A percentile compares a stretch with the other conserved stretches of the same genome.
Evolutionary conservation across 53 echinoderm and acorn worm genomes (phyloP).

Genomic region (Temnopleurus reevesii): DNA sequence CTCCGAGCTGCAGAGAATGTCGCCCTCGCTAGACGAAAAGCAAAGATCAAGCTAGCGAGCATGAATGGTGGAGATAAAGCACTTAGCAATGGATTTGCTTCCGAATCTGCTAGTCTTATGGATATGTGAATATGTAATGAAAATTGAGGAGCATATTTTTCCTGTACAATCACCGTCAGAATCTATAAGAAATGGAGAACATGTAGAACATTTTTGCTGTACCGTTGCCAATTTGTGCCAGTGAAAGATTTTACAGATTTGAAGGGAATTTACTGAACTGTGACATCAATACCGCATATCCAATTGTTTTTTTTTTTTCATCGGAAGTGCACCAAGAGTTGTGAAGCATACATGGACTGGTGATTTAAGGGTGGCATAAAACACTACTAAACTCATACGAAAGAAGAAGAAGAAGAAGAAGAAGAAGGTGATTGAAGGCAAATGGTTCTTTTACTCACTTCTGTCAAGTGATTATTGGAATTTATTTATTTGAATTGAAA

Average conservation of each 20-base stretch:
- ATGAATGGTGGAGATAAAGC: not conserved
- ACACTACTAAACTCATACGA: no score
- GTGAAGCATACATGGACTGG: not conserved
- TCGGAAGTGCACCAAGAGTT: not conserved
- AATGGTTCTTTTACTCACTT: no score
- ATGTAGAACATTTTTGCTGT: no score
- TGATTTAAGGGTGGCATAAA: no score
- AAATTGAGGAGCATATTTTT: not conserved
- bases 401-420: no score
- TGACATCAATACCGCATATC: not conserved
- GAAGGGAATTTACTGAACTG: not conserved
- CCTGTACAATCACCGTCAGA: not conserved
- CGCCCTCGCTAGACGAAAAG: conserved; percentile 45
- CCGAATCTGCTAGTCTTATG: not conserved
- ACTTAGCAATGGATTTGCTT: not conserved
- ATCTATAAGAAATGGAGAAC: not conserved
- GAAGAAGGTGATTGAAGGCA: no score
- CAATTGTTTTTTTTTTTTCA: not conserved
- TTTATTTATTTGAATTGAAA: no score
- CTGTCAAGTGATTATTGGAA: no score
- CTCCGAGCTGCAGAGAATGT: conserved; percentile 35
- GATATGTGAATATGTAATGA: not conserved
- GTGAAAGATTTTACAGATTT: not conserved
- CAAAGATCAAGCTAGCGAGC: conserved; percentile 8
- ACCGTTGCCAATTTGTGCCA: not conserved